Conservation (phyloP, 2,113 vertebrate species). For the Cardinalis cardinalis region DNA sequence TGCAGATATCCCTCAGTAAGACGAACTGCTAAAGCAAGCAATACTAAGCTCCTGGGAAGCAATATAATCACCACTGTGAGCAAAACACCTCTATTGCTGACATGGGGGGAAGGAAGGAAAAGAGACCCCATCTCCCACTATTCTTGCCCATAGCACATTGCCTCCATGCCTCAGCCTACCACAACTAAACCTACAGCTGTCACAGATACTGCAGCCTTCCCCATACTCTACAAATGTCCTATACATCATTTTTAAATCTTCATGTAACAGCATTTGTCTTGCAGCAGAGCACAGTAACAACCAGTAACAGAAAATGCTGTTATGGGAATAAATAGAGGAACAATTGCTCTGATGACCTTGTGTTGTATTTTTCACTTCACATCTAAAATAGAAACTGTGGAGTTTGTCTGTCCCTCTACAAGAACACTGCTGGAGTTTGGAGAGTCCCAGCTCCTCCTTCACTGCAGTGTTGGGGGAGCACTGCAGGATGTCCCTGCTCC, state of each 20-base stretch:
- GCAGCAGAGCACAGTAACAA: not conserved
- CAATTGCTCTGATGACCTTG: not conserved
- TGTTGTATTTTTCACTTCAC: not conserved
- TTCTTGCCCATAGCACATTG: not conserved
- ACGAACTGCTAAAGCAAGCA: not conserved
- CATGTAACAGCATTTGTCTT: not conserved
- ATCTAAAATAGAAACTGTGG: not conserved
- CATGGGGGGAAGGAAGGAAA: not conserved
- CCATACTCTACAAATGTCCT: not conserved
- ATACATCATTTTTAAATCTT: not conserved
- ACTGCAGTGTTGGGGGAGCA: accelerated
- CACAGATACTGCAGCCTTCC: not conserved
- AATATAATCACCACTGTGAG: not conserved
- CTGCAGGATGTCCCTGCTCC: not conserved
- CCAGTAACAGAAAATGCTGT: not conserved
- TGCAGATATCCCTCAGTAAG: not conserved
- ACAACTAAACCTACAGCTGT: not conserved
- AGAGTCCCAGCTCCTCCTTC: not conserved
- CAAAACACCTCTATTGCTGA: not conserved
- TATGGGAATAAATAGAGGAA: not conserved
- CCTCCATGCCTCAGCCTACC: not conserved
- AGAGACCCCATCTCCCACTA: not conserved
- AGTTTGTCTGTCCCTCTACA: not conserved
- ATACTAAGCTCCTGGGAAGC: not conserved
- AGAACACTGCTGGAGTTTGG: not conserved